phyloP scores from a whole-genome alignment of 2,113 vertebrate species.

The Catagonus wagneri region DNA sequence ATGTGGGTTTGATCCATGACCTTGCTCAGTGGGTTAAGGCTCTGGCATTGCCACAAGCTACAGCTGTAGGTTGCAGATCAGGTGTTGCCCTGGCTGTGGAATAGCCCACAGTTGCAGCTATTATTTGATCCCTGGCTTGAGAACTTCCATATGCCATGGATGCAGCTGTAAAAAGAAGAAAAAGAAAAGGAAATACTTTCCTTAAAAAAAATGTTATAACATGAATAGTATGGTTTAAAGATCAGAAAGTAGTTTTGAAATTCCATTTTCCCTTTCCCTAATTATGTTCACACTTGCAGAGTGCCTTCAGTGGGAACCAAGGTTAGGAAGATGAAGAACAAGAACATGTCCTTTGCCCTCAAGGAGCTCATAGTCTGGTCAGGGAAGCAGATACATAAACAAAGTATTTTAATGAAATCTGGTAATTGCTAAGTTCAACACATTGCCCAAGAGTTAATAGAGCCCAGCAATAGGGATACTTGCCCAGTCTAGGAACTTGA shows the following conservation, averaged over 20 bases:
- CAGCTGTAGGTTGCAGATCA: too few relatives aligned
- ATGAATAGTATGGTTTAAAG: not conserved
- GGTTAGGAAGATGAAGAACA: not conserved
- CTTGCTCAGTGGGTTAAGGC: too few relatives aligned
- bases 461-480: not conserved
- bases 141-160: too few relatives aligned
- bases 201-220: not conserved
- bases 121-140: too few relatives aligned
- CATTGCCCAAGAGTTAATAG: not conserved
- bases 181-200: too few relatives aligned
- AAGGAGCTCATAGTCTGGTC: not conserved
- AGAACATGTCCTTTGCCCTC: not conserved
- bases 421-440: not conserved
- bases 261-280: not conserved
- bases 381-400: not conserved
- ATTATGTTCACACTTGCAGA: not conserved
- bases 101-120: too few relatives aligned
- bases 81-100: too few relatives aligned
- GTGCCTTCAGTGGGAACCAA: not conserved
- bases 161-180: too few relatives aligned
- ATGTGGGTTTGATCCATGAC: too few relatives aligned
- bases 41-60: too few relatives aligned
- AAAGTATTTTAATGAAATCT: constrained; percentile 2
- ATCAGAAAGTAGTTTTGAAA: not conserved
- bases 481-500: not conserved